Base-by-base conservation (phyloP, 1,140 invertebrate species). In the Apis laboriosa region DNA sequence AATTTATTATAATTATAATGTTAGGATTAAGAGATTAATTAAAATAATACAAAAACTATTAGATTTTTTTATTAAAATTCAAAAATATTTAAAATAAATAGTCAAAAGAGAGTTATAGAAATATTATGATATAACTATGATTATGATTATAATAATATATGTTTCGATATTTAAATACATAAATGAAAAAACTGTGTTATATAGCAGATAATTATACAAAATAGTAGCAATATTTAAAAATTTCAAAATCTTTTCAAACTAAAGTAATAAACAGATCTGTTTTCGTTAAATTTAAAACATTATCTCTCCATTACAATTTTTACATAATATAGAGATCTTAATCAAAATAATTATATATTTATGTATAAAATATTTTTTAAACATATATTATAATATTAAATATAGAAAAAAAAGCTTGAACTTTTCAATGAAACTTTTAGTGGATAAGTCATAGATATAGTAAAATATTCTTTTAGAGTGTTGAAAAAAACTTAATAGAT, bases 401-500 rank as follows among this genome's bases (percentile, higher is more conserved):
- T 34, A 4, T 34, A 34, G 34, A 34, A 34, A 53, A 70, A 63
- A 72, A 71, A 49, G 64, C 28, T 60, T 75, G 77, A 88, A 87
- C 74, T 87, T 87, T 34, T 28, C 60, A 71, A 84, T 64, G 71
- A n/a, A n/a, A 87, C 82, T 88, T 76, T 19, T n/a, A n/a, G 49
- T 15, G 8, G 24, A 24, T 24, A 28, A 28, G 80, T 86, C 77
- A 77, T 55, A 70, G 74, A 67, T 81, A 84, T 51, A 58, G 55
- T 21, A 13, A 81, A 83, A 77, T 83, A 89, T 89, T 80, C 83
- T 89, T 78, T 64, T 53, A 56, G 13, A 66, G 66, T 56, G n/a
- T 60, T 56, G 68, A 55, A 12, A 60, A 85, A 67, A 77, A 85
- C 80, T 87, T 89, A 89, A 89, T 87, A 82, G 79, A 83, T 79